A percentile compares a stretch with the other conserved stretches of the same genome.
Evolutionary conservation across 2,113 vertebrate genomes (phyloP).

Genomic region (Gopherus flavomarginatus): DNA sequence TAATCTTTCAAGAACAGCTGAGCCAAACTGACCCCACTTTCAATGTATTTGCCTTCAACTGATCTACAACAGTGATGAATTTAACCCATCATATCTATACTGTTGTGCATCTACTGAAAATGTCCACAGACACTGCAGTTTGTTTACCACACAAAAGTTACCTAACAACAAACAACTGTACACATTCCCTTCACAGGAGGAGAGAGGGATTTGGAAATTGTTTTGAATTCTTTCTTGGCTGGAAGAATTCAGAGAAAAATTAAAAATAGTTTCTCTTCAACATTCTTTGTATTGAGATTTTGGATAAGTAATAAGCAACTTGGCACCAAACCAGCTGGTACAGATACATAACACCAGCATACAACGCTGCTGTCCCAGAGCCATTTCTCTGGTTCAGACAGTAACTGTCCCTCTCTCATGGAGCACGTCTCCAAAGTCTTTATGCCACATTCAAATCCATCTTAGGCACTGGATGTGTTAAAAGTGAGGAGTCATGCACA

Average conservation of each 20-base stretch:
- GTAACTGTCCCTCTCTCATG: constrained; percentile 44
- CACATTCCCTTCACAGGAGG: background rate
- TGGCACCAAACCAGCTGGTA: constrained; percentile 54
- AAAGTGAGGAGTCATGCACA: background rate
- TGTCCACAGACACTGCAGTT: background rate
- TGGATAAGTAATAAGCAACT: constrained; percentile 59
- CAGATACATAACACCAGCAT: constrained; percentile 47
- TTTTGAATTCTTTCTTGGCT: constrained; percentile 27
- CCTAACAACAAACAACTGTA: background rate
- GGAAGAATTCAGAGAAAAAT: constrained; percentile 45
- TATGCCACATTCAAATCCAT: background rate
- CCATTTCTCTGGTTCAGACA: constrained; percentile 40
- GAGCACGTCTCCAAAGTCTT: constrained; percentile 55
- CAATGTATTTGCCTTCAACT: background rate
- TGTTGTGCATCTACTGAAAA: background rate
- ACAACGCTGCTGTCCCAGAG: constrained; percentile 62
- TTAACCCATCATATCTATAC: background rate
- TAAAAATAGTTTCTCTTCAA: constrained; percentile 59
- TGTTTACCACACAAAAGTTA: accelerated
- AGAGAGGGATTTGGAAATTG: background rate
- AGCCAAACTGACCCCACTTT: background rate
- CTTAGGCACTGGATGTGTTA: background rate
- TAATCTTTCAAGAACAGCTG: background rate
- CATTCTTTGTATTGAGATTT: constrained; percentile 38
- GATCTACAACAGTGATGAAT: background rate